Evolutionary conservation across 2,113 vertebrate genomes (phyloP).

Genomic region (Chaetura pelagica): DNA sequence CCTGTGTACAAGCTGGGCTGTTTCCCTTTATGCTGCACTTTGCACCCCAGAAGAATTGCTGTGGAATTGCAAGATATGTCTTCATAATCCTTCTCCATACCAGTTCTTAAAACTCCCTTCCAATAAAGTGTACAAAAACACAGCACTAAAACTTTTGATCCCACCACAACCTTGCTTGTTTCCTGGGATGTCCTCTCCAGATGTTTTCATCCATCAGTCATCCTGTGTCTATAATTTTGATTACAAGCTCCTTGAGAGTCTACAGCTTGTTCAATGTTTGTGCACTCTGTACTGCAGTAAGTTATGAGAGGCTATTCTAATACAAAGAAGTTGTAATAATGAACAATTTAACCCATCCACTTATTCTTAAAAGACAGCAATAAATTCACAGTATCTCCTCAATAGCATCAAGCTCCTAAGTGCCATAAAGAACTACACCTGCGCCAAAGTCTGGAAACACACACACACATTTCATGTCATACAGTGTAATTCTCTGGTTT

Average conservation of each 20-base stretch:
- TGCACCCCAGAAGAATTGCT: not conserved
- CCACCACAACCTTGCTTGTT: not conserved
- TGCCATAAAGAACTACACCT: not conserved
- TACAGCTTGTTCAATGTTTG: not conserved
- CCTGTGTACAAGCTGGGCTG: not conserved
- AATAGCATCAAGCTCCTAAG: not conserved
- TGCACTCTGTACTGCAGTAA: not conserved
- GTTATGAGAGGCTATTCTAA: not conserved
- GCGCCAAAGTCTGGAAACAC: not conserved
- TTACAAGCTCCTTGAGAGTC: not conserved
- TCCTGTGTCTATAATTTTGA: not conserved
- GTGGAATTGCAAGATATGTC: not conserved
- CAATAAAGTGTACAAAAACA: not conserved
- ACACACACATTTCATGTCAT: not conserved
- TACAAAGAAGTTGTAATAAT: not conserved
- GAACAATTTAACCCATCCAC: not conserved
- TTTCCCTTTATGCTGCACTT: not conserved
- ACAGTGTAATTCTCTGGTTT: not conserved
- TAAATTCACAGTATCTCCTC: not conserved
- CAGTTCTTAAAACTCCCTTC: not conserved
- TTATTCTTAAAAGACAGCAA: not conserved
- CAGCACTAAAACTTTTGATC: not conserved
- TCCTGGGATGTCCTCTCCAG: not conserved
- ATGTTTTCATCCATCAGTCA: rapidly evolving
- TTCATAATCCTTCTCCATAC: not conserved